These are phyloP conservation scores for Corbicula japonica DNA, from an alignment of 2,888 invertebrate genomes.

Conservation along the genomic window DNA sequence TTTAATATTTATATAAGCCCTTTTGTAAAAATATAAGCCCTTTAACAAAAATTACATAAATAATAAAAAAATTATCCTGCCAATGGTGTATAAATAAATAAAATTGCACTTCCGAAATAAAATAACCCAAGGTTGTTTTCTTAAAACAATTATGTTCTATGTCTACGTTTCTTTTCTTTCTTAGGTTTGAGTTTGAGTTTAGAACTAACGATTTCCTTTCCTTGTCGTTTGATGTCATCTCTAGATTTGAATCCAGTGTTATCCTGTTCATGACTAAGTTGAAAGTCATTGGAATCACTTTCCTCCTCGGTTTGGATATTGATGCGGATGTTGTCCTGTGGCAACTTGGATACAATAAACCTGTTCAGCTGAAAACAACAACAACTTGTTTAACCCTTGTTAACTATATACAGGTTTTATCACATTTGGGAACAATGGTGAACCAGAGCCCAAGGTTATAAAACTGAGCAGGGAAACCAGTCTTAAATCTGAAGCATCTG, in stretches of 20 bases:
- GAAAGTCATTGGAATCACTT: constrained; percentile 74
- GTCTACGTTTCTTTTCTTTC: constrained; percentile 68
- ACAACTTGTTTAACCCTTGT: background rate
- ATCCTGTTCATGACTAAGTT: constrained; percentile 78
- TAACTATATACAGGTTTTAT: too few relatives aligned
- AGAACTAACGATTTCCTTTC: constrained; percentile 75
- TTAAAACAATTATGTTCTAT: constrained; percentile 38
- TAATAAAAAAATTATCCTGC: too few relatives aligned
- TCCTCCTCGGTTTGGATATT: constrained; percentile 67
- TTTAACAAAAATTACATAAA: too few relatives aligned
- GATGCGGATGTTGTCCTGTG: constrained; percentile 76
- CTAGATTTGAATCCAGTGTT: constrained; percentile 76
- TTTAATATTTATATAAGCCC: too few relatives aligned
- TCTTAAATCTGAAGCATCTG: too few relatives aligned
- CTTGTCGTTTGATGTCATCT: constrained; percentile 77
- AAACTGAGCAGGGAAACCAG: too few relatives aligned
- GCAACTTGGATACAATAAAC: constrained; percentile 73
- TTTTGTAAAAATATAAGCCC: too few relatives aligned
- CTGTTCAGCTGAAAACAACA: constrained; percentile 67
- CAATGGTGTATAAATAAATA: too few relatives aligned
- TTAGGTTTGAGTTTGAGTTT: constrained; percentile 77
- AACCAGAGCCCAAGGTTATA: too few relatives aligned
- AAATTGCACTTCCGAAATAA: too few relatives aligned
- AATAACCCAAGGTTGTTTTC: too few relatives aligned
- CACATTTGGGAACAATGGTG: too few relatives aligned